phyloP scores from a whole-genome alignment of 2,113 vertebrate genomes.

The Antigone vipio region DNA sequence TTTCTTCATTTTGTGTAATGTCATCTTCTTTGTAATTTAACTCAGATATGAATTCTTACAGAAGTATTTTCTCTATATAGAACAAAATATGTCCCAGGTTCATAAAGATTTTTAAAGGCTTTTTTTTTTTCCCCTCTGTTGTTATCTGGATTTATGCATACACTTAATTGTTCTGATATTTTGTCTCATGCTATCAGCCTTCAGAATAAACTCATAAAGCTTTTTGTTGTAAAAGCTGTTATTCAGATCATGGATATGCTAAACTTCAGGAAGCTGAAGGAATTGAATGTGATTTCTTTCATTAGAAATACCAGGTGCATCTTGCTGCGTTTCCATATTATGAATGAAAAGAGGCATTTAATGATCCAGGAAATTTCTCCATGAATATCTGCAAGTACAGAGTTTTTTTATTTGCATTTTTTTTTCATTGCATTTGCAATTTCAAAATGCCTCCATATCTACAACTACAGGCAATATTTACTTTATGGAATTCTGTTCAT shows the following conservation, averaged over 20 bases:
- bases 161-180: background rate
- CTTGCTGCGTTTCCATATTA: background rate
- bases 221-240: background rate
- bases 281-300: background rate
- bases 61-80: background rate
- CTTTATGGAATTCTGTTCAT: background rate
- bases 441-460: background rate
- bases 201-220: background rate
- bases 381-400: background rate
- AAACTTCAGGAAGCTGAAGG: slow-evolving; percentile 8
- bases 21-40: background rate
- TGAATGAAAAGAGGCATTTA: slow-evolving; percentile 32
- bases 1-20: background rate
- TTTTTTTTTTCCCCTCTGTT: background rate
- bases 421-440: background rate
- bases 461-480: background rate
- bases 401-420: background rate
- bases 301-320: slow-evolving; percentile 39
- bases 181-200: background rate
- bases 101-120: background rate
- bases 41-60: background rate
- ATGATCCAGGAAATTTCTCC: slow-evolving; percentile 14
- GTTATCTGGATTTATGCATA: background rate
- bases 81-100: background rate
- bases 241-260: background rate